Conservation (phyloP, 2,113 vertebrate genomes). For the Sakesphorus luctuosus region DNA sequence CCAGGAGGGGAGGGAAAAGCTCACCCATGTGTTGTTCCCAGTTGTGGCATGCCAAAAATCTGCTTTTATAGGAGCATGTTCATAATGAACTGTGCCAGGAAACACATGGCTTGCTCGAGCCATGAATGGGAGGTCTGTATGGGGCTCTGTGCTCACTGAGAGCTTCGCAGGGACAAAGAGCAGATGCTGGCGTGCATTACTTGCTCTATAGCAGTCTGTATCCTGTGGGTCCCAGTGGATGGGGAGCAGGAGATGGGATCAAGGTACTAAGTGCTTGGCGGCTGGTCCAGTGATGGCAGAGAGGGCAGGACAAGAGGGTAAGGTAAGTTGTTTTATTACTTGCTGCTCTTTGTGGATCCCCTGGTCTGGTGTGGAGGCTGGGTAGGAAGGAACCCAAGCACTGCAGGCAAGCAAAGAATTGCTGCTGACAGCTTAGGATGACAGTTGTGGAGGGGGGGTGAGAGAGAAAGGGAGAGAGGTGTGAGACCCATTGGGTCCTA, state of each 20-base stretch:
- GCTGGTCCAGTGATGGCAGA: background rate
- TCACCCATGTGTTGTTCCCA: background rate
- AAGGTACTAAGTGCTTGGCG: background rate
- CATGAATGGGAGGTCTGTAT: conserved; percentile 46
- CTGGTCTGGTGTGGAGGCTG: background rate
- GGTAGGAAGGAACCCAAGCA: background rate
- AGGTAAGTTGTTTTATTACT: background rate
- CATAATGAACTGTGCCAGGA: conserved; percentile 39
- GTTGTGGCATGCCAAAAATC: conserved; percentile 41
- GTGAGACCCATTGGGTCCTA: background rate
- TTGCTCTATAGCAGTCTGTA: background rate
- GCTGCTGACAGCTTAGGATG: background rate
- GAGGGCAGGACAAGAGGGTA: background rate
- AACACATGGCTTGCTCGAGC: conserved; percentile 16
- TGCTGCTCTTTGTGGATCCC: background rate
- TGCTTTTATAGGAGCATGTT: conserved; percentile 17
- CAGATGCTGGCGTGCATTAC: background rate
- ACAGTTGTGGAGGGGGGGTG: background rate
- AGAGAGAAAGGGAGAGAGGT: background rate
- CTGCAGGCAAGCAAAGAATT: background rate
- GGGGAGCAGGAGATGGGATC: background rate
- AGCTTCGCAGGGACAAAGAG: background rate
- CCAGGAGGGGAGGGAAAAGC: background rate
- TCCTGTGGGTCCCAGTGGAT: background rate
- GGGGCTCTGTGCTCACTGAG: background rate